Evolutionary conservation across 1,140 invertebrate species (phyloP).

Genomic region (Drosophila ercepeae): DNA sequence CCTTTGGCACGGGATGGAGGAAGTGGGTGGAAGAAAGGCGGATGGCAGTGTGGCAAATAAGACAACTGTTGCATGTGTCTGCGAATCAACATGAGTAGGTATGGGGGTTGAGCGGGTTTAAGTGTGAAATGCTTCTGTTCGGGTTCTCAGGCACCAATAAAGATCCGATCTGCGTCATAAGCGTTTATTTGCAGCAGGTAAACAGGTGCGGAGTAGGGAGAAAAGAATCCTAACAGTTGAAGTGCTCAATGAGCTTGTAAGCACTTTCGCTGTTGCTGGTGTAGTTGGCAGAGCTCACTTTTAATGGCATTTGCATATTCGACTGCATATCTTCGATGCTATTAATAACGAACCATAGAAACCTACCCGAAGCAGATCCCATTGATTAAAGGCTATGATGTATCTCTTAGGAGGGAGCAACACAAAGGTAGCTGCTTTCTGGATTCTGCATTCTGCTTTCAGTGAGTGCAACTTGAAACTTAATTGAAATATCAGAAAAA

Average conservation of each 20-base stretch:
- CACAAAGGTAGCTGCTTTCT: too few relatives aligned
- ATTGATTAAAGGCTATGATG: not conserved
- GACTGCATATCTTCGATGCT: conserved; percentile 21
- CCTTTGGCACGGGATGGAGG: conserved; percentile 63
- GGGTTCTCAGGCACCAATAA: conserved; percentile 16
- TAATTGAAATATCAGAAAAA: conserved; percentile 43
- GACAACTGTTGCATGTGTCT: conserved; percentile 71
- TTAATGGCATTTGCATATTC: conserved; percentile 67
- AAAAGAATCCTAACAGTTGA: conserved; percentile 46
- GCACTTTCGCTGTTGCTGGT: conserved; percentile 39
- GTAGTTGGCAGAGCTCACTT: conserved; percentile 15
- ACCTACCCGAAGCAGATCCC: not conserved
- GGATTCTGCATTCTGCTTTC: not conserved
- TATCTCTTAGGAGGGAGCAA: not conserved
- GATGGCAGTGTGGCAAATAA: conserved; percentile 49
- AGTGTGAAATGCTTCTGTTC: conserved; percentile 6
- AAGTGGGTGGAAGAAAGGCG: conserved; percentile 38
- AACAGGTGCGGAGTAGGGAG: conserved; percentile 31
- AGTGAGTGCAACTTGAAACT: conserved; percentile 26
- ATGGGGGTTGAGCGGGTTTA: conserved; percentile 2
- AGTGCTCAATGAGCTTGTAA: conserved; percentile 73
- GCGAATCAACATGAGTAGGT: not conserved
- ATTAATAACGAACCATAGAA: not conserved
- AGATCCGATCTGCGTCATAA: conserved; percentile 72
- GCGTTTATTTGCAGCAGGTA: conserved; percentile 74